These are phyloP conservation scores for Pangasius sanitwongsei DNA, from an alignment of 2,797 vertebrate genomes.

Conservation along the genomic window DNA sequence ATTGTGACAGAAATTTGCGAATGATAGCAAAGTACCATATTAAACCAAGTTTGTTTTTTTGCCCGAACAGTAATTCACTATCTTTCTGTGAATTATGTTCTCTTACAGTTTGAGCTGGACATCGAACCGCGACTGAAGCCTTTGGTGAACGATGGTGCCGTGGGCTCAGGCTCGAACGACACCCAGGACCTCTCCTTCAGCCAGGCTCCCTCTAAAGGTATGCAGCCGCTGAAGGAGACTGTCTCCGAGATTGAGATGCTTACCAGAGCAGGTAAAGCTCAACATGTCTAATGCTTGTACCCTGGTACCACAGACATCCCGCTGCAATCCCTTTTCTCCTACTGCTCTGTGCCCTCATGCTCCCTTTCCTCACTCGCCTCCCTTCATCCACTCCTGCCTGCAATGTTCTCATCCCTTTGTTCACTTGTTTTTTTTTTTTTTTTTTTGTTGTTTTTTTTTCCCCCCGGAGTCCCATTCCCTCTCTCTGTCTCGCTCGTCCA, in stretches of 20 bases:
- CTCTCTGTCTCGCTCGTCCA: not conserved
- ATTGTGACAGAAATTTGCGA: not conserved
- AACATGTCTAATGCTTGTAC: slow-evolving; percentile 42
- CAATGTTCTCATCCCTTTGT: slow-evolving; percentile 12
- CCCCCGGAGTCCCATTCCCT: not conserved
- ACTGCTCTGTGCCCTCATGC: slow-evolving; percentile 18
- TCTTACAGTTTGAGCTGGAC: slow-evolving; percentile 89
- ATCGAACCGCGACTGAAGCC: slow-evolving; percentile 90
- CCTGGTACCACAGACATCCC: not conserved
- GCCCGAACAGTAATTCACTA: not conserved
- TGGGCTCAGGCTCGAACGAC: slow-evolving; percentile 73
- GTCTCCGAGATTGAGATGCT: slow-evolving; percentile 89
- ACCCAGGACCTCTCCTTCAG: slow-evolving; percentile 89
- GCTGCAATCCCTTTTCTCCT: slow-evolving; percentile 38
- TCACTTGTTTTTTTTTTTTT: not conserved
- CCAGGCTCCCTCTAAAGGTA: slow-evolving; percentile 89
- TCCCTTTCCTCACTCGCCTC: slow-evolving; percentile 42
- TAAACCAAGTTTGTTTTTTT: not conserved
- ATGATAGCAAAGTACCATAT: not conserved
- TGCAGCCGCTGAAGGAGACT: slow-evolving; percentile 77
- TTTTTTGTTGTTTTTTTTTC: not conserved
- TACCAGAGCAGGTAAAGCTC: slow-evolving; percentile 83
- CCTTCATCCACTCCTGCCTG: slow-evolving; percentile 19
- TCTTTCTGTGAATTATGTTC: not conserved
- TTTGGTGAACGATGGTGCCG: slow-evolving; percentile 68